Percentiles rank a stretch among this genome's conserved stretches.
phyloP scores from a whole-genome alignment of 2,888 invertebrate genomes.

The Embidobia sp. region DNA sequence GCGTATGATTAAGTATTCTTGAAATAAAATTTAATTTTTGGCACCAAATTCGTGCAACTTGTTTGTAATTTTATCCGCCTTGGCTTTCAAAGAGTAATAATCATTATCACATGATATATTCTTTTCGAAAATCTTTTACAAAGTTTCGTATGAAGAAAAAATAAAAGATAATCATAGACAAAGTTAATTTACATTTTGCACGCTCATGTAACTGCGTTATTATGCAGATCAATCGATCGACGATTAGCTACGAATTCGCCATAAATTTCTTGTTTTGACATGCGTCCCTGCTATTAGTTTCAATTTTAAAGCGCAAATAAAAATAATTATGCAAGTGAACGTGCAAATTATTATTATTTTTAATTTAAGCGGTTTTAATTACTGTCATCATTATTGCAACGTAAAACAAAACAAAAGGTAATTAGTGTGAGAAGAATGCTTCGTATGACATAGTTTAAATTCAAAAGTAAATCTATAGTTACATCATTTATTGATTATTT shows the following conservation, averaged over 20 bases:
- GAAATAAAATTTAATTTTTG: no score
- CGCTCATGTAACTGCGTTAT: constrained; percentile 63
- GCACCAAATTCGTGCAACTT: no score
- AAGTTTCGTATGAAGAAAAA: no score
- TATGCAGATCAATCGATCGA: constrained; percentile 72
- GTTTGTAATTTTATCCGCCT: no score
- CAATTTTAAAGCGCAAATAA: no score
- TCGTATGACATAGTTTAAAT: constrained; percentile 24
- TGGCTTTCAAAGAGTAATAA: no score
- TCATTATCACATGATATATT: no score
- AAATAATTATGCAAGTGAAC: no score
- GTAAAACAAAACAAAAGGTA: constrained; percentile 13
- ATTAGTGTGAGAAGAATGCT: constrained; percentile 43
- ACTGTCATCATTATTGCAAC: no score
- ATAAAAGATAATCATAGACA: constrained; percentile 70
- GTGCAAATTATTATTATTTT: no score
- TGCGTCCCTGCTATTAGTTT: constrained; percentile 29
- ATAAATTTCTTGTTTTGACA: constrained; percentile 66
- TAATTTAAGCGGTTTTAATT: no score
- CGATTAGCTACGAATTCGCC: constrained; percentile 70
- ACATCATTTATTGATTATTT: constrained; percentile 53
- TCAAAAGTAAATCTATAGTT: constrained; percentile 46
- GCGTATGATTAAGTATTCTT: constrained; percentile 68
- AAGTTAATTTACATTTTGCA: constrained; percentile 72
- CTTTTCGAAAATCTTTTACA: no score